Conservation (phyloP, 2,888 invertebrate species). For the Automeris io region DNA sequence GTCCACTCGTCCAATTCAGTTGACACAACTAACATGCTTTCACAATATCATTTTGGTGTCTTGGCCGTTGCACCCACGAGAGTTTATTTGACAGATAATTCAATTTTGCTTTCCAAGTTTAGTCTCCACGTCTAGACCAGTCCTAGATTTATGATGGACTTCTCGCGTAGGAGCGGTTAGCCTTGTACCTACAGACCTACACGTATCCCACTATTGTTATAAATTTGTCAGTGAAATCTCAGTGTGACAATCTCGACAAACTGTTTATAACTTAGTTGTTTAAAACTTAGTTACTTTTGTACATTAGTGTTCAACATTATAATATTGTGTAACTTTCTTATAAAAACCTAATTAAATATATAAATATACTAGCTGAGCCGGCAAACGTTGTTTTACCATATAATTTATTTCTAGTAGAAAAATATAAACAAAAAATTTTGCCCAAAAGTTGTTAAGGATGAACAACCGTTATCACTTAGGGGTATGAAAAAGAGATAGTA, state of each 20-base stretch:
- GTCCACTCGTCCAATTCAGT: too few species aligned
- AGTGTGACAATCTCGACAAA: conserved; percentile 47
- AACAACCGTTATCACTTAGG: too few species aligned
- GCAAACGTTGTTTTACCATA: too few species aligned
- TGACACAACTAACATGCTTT: conserved; percentile 11
- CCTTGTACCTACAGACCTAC: conserved; percentile 50
- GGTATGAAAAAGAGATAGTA: too few species aligned
- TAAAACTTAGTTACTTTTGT: too few species aligned
- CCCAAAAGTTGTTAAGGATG: too few species aligned
- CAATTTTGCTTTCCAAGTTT: conserved; percentile 28
- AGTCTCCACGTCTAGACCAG: conserved; percentile 33
- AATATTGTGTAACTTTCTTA: too few species aligned
- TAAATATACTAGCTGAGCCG: too few species aligned
- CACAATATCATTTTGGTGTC: conserved; percentile 19
- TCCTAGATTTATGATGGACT: conserved; percentile 61
- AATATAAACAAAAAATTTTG: too few species aligned
- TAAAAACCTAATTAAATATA: too few species aligned
- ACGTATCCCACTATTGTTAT: conserved; percentile 37
- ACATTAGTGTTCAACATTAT: too few species aligned
- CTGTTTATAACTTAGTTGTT: conserved; percentile 39
- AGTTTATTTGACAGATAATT: conserved; percentile 38
- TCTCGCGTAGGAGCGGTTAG: conserved; percentile 65
- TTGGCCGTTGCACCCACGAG: conserved; percentile 33
- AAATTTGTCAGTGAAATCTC: conserved; percentile 41
- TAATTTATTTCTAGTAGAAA: too few species aligned